A percentile compares a stretch with the other conserved stretches of the same genome.
phyloP scores from a whole-genome alignment of 2,113 vertebrate genomes.

The Struthidea cinerea region DNA sequence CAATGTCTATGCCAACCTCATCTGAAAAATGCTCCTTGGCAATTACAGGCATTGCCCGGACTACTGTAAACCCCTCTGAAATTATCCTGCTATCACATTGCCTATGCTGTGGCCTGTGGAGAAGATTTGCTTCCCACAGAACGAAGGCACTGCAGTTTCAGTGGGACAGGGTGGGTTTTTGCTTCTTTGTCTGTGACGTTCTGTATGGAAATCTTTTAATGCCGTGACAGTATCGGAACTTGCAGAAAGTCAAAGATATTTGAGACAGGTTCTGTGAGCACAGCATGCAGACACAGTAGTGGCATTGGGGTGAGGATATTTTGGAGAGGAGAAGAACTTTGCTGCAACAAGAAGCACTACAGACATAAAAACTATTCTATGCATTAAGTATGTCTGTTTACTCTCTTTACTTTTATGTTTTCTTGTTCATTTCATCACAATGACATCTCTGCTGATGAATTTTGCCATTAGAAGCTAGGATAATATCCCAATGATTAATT shows the following conservation, averaged over 20 bases:
- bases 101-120: not conserved
- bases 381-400: not conserved
- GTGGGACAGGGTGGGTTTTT: not conserved
- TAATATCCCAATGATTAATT: not conserved
- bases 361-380: not conserved
- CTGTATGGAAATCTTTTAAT: not conserved
- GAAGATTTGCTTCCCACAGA: not conserved
- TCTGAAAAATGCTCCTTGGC: not conserved
- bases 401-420: not conserved
- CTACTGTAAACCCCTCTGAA: not conserved
- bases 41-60: not conserved
- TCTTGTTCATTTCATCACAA: not conserved
- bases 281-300: not conserved
- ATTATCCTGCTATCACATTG: not conserved
- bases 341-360: not conserved
- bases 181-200: not conserved
- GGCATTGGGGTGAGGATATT: not conserved
- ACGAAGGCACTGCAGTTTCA: not conserved
- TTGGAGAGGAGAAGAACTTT: not conserved
- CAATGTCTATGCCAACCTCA: not conserved
- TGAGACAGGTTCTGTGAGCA: not conserved
- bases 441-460: not conserved
- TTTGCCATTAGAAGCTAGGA: not conserved
- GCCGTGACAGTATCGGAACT: not conserved
- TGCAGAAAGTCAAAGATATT: not conserved